A percentile compares a stretch with the other conserved stretches of the same genome.
phyloP scores from a whole-genome alignment of 2,888 invertebrate species.

The Halictus ligatus region DNA sequence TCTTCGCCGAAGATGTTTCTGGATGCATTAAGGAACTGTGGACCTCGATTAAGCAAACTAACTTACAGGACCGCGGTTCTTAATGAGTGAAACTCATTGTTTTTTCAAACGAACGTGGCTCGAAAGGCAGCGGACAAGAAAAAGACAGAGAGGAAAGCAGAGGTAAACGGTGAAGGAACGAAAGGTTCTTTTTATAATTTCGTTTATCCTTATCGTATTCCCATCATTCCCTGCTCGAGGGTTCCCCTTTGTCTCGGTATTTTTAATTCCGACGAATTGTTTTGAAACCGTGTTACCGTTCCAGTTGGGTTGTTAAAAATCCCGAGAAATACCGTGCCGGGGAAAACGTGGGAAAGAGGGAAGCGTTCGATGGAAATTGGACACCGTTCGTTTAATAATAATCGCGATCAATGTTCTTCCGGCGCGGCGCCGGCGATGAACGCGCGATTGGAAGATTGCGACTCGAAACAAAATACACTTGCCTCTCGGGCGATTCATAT shows the following conservation, averaged over 20 bases:
- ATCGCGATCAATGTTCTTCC: conserved; percentile 33
- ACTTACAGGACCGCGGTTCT: conserved; percentile 11
- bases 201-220: conserved; percentile 50
- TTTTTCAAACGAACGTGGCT: conserved; percentile 7
- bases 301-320: conserved; percentile 67
- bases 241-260: conserved; percentile 55
- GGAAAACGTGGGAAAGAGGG: neutral
- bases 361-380: neutral
- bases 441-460: conserved; percentile 22
- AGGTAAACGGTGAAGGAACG: neutral
- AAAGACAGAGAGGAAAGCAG: neutral
- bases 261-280: conserved; percentile 76
- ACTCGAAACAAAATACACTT: neutral
- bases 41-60: conserved; percentile 34
- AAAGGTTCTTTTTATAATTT: conserved; percentile 59
- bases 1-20: conserved; percentile 16
- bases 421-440: neutral
- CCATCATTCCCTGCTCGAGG: conserved; percentile 25
- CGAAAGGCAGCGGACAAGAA: neutral
- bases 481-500: neutral
- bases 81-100: conserved; percentile 35
- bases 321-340: conserved; percentile 8
- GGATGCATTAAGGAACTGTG: neutral
- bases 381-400: conserved; percentile 40
- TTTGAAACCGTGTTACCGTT: conserved; percentile 79